These are phyloP conservation scores for Theocolax elegans DNA, from an alignment of 1,140 invertebrate genomes.

Conservation along the genomic window DNA sequence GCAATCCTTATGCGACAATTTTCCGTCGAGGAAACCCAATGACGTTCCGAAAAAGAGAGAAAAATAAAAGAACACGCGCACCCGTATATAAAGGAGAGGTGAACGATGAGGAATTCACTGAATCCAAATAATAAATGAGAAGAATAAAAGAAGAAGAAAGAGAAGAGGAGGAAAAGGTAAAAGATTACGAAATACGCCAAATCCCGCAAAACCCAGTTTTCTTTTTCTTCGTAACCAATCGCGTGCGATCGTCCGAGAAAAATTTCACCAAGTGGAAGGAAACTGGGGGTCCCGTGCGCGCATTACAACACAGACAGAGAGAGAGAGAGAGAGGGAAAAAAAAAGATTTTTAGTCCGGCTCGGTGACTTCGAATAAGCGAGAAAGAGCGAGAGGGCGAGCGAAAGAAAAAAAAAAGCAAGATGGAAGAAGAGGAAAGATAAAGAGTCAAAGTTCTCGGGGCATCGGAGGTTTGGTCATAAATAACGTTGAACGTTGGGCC, in stretches of 20 bases:
- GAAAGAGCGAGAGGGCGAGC: background rate
- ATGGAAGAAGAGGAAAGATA: conserved; percentile 36
- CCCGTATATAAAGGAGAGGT: no score
- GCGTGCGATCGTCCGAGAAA: background rate
- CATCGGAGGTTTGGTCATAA: conserved; percentile 55
- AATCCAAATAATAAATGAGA: no score
- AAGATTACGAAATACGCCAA: no score
- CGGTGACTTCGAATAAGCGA: conserved; percentile 20
- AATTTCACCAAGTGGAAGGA: conserved; percentile 17
- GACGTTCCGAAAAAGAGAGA: no score
- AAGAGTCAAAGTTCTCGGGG: conserved; percentile 49
- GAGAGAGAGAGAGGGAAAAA: background rate
- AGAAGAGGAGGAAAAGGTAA: no score
- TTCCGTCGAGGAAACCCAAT: no score
- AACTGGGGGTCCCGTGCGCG: conserved; percentile 14
- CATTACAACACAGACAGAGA: conserved; percentile 5
- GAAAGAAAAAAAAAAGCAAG: background rate
- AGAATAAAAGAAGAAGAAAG: no score
- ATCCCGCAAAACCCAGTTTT: no score
- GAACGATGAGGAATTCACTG: no score
- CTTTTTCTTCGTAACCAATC: background rate
- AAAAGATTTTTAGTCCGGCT: conserved; percentile 17
- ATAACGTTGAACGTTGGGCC: conserved; percentile 63
- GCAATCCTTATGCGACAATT: no score
- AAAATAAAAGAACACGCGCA: no score